A percentile compares a stretch with the other conserved stretches of the same genome.
Conservation (phyloP, 2,888 invertebrate species). For the Agrenia bidenticulata region DNA sequence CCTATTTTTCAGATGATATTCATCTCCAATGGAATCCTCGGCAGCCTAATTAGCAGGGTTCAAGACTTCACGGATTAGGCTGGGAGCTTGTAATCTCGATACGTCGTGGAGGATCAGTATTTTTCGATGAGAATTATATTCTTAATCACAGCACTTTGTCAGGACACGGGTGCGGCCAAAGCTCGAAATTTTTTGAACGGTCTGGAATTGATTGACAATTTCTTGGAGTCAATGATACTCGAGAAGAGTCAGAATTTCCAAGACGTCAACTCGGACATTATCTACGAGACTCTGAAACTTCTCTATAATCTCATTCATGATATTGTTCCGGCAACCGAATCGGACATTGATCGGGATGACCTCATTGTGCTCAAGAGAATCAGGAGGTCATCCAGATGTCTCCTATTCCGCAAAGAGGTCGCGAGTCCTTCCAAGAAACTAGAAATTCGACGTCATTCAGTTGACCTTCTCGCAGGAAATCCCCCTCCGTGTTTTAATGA, state of each 20-base stretch:
- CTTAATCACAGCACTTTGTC: conserved; percentile 80
- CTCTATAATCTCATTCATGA: conserved; percentile 67
- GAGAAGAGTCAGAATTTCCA: conserved; percentile 58
- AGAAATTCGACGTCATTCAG: conserved; percentile 66
- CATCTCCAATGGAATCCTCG: conserved; percentile 65
- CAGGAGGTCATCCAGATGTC: conserved; percentile 19
- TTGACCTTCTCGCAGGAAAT: conserved; percentile 80
- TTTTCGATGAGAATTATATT: conserved; percentile 88
- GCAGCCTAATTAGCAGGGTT: conserved; percentile 72
- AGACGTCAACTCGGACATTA: conserved; percentile 65
- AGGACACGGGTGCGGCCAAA: conserved; percentile 64
- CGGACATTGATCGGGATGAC: conserved; percentile 27
- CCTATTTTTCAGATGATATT: conserved; percentile 64
- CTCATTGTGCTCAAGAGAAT: conserved; percentile 27
- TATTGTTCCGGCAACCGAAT: conserved; percentile 20
- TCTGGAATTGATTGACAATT: conserved; percentile 67
- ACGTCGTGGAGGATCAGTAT: too few relatives aligned
- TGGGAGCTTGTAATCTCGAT: too few relatives aligned
- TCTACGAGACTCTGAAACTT: conserved; percentile 74
- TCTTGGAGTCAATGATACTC: conserved; percentile 63
- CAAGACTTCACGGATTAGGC: conserved; percentile 66
- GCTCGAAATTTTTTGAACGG: conserved; percentile 71
- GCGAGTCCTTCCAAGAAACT: not conserved
- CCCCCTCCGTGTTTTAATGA: conserved; percentile 72
- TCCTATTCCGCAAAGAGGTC: not conserved